These are phyloP conservation scores for Hassar affinis DNA, from an alignment of 2,113 vertebrate species.

Conservation along the genomic window DNA sequence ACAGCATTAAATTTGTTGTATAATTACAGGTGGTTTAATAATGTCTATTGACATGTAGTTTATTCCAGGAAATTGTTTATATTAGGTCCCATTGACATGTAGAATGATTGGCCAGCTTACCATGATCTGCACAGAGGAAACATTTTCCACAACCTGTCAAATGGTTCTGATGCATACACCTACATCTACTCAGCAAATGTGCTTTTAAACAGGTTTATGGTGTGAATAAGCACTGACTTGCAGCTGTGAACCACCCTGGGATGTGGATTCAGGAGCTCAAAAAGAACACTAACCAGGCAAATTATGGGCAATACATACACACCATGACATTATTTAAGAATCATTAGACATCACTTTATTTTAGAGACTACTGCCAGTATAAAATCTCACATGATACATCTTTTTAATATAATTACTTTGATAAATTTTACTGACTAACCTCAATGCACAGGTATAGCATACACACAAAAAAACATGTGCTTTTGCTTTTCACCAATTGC, in stretches of 20 bases:
- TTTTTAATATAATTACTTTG: too few species aligned
- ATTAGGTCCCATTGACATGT: background rate
- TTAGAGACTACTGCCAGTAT: too few species aligned
- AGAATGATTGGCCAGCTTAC: constrained; percentile 12
- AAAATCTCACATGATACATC: too few species aligned
- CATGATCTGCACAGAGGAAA: constrained; percentile 16
- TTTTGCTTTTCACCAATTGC: too few species aligned
- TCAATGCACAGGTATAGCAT: too few species aligned
- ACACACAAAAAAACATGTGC: too few species aligned
- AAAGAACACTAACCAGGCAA: background rate
- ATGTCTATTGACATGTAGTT: background rate
- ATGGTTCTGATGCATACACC: constrained; percentile 10
- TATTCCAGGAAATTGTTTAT: background rate
- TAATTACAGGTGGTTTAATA: background rate
- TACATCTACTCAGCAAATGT: background rate
- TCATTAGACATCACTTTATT: too few species aligned
- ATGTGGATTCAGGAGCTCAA: background rate
- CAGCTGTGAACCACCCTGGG: background rate
- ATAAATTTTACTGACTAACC: too few species aligned
- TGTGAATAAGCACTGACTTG: constrained; percentile 1
- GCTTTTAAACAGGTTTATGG: constrained; percentile 16
- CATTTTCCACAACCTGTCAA: constrained; percentile 9
- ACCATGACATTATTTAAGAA: too few species aligned
- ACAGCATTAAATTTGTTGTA: background rate
- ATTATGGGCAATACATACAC: too few species aligned